phyloP scores from a whole-genome alignment of 2,888 invertebrate species.

The Cataglyphis albicans region DNA sequence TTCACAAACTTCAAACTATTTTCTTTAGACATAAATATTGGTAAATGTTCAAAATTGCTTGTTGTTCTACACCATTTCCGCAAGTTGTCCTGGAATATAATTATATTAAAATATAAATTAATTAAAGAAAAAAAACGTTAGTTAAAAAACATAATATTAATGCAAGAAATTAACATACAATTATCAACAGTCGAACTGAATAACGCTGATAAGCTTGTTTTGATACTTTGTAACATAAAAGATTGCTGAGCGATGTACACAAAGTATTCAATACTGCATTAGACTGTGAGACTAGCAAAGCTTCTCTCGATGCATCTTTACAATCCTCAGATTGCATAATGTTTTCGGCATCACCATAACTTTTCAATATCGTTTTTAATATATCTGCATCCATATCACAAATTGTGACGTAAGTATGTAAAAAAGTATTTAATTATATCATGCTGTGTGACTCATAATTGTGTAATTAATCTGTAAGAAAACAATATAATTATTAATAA shows the following conservation, averaged over 20 bases:
- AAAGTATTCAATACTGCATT: slow-evolving; percentile 70
- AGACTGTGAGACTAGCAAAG: slow-evolving; percentile 68
- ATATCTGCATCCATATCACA: slow-evolving; percentile 77
- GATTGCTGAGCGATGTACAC: slow-evolving; percentile 74
- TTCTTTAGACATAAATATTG: slow-evolving; percentile 71
- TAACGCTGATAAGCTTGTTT: slow-evolving; percentile 81
- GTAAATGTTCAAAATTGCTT: slow-evolving; percentile 63
- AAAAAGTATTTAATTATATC: background rate
- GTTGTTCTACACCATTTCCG: slow-evolving; percentile 77
- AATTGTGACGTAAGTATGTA: background rate
- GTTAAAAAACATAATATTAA: slow-evolving; percentile 2
- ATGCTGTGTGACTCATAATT: slow-evolving; percentile 11
- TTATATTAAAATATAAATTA: slow-evolving; percentile 32
- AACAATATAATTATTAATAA: background rate
- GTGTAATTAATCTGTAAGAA: background rate
- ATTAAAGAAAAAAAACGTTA: slow-evolving; percentile 4
- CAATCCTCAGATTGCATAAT: slow-evolving; percentile 65
- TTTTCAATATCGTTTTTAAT: slow-evolving; percentile 74
- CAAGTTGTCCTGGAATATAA: slow-evolving; percentile 75
- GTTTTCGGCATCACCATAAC: slow-evolving; percentile 67
- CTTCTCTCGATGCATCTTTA: slow-evolving; percentile 61
- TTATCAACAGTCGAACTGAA: slow-evolving; percentile 77
- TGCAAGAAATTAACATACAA: slow-evolving; percentile 75
- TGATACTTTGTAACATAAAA: slow-evolving; percentile 79
- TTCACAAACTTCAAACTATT: slow-evolving; percentile 67